A percentile compares a stretch with the other conserved stretches of the same genome.
phyloP scores from a whole-genome alignment of 2,888 invertebrate genomes.

The Eupithecia insigniata region DNA sequence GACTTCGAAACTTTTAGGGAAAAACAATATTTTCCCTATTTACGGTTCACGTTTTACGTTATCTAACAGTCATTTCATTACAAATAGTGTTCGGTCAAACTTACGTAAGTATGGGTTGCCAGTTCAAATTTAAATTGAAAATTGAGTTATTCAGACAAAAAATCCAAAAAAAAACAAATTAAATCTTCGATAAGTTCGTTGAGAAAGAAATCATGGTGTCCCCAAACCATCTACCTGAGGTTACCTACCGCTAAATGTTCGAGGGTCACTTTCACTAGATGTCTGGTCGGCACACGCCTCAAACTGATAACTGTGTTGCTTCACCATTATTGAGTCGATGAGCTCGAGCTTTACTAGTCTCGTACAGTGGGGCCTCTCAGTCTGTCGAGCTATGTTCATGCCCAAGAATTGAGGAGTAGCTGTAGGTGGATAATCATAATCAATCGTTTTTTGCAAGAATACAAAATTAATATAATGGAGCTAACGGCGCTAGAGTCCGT shows the following conservation, averaged over 20 bases:
- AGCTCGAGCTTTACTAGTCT: background rate
- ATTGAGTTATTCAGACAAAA: too few relatives aligned
- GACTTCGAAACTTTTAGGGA: background rate
- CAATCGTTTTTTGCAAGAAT: too few relatives aligned
- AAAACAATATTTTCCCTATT: too few relatives aligned
- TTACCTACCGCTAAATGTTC: conserved; percentile 56
- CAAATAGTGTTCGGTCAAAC: background rate
- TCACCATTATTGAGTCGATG: conserved; percentile 26
- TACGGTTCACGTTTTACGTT: background rate
- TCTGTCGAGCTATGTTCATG: background rate
- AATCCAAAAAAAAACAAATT: too few relatives aligned
- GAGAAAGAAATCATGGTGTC: conserved; percentile 26
- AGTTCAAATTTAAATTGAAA: too few relatives aligned
- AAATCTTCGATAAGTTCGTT: background rate
- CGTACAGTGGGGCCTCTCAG: background rate
- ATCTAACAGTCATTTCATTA: background rate
- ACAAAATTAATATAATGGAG: too few relatives aligned
- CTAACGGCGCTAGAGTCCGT: too few relatives aligned
- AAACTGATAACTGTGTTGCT: conserved; percentile 58
- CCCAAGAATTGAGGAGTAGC: background rate
- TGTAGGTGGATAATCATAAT: too few relatives aligned
- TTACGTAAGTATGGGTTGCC: too few relatives aligned
- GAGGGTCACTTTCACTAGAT: conserved; percentile 76
- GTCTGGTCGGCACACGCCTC: conserved; percentile 54
- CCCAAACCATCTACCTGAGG: conserved; percentile 28